phyloP scores from a whole-genome alignment of 2,113 vertebrate species.

The Alces alces region DNA sequence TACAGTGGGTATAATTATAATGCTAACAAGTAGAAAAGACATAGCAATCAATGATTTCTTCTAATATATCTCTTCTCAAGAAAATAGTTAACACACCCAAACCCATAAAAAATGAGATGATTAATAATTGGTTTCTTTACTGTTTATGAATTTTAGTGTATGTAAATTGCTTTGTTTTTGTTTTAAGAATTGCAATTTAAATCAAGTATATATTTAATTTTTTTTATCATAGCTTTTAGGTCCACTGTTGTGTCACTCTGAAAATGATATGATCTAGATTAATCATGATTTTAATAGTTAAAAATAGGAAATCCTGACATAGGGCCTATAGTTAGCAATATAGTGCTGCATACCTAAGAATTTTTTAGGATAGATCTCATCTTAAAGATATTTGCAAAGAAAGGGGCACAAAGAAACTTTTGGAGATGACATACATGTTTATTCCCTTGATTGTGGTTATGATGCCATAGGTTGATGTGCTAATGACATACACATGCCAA shows the following conservation, averaged over 20 bases:
- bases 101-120: neutral
- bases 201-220: neutral
- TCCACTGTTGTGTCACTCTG: neutral
- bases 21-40: neutral
- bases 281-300: neutral
- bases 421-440: neutral
- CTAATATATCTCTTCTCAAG: neutral
- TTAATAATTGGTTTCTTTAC: neutral
- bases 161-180: neutral
- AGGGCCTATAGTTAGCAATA: neutral
- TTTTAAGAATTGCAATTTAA: conserved; percentile 3
- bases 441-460: neutral
- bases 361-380: neutral
- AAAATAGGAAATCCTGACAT: neutral
- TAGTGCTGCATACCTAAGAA: neutral
- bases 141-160: neutral
- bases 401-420: neutral
- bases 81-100: neutral
- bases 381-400: neutral
- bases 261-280: neutral
- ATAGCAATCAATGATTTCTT: neutral
- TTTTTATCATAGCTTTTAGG: neutral
- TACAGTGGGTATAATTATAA: neutral
- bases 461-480: neutral
- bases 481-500: neutral